Evolutionary conservation across 1,140 invertebrate species (phyloP), one percentile per base, ranked within the genome.

Genomic region (Hestina assimilis): DNA sequence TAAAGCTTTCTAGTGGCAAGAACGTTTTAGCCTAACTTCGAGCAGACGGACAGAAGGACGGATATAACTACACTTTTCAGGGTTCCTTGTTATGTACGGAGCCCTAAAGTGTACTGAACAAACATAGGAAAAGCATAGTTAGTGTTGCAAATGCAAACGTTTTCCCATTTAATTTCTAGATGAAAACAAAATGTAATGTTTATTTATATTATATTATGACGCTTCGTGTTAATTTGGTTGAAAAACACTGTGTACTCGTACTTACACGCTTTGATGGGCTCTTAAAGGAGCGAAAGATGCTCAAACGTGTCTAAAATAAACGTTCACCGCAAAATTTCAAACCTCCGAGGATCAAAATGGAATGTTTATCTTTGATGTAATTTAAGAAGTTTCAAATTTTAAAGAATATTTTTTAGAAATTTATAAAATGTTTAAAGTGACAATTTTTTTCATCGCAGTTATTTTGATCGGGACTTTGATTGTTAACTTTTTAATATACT

Each of bases 231-330:
- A 71, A 69, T 74, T 67, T 63, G 57, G 48, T 59, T 57, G 66
- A 71, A 74, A 74, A 74, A 66, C 67, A 65, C 50, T 66, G 59
- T 72, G 67, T 74, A 61, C 61, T 63, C 61, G 68, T 60, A 65
- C 61, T 69, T 59, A 69, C 54, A 72, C 72, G 69, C 47, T 51
- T 74, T 67, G 69, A 64, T 63, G 66, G 66, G 51, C 48, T 55
- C 66, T 56, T 63, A 65, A 72, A 64, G 61, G 59, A 60, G 59
- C 56, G 48, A 63, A 63, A 66, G 41, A 71, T 64, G 58, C 59
- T 68, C 45, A 55, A 46, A 68, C 46, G 59, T 63, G 61, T 66
- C 58, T 57, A 57, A 69, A 71, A 63, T 66, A 71, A 73, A 70
- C 63, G 63, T 55, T n/a, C 17, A 42, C 38, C 53, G 24, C 55